Conservation (phyloP, 2,113 vertebrate genomes). For the Neogobius melanostomus region DNA sequence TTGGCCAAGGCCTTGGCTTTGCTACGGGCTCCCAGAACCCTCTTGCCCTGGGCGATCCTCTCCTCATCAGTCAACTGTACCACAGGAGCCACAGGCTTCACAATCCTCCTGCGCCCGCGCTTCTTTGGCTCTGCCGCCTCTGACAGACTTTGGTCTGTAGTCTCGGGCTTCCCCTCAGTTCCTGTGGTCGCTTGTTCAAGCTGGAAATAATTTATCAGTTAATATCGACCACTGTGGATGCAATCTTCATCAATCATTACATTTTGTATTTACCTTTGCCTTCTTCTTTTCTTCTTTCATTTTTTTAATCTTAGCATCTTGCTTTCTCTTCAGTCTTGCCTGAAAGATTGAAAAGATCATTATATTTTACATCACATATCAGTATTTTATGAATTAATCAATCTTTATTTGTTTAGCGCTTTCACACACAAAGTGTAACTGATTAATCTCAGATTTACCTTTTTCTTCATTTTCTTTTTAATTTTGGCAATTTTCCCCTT, state of each 20-base stretch:
- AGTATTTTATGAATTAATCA: not conserved
- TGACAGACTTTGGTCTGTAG: constrained; percentile 16
- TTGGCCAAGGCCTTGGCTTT: constrained; percentile 84
- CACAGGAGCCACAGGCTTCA: constrained; percentile 36
- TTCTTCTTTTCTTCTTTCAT: constrained; percentile 83
- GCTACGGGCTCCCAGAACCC: constrained; percentile 74
- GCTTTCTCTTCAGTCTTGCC: constrained; percentile 88
- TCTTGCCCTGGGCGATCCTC: constrained; percentile 65
- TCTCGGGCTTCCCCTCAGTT: constrained; percentile 38
- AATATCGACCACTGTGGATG: not conserved
- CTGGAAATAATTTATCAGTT: constrained; percentile 46
- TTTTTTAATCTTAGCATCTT: constrained; percentile 84
- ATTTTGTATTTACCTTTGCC: constrained; percentile 75
- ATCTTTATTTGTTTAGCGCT: too few species aligned
- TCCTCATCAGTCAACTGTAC: constrained; percentile 61
- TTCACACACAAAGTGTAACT: not conserved
- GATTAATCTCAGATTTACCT: constrained; percentile 67
- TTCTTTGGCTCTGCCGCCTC: constrained; percentile 63
- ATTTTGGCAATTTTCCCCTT: constrained; percentile 89
- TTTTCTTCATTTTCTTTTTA: constrained; percentile 94
- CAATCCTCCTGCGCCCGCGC: constrained; percentile 68
- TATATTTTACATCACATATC: constrained; percentile 23
- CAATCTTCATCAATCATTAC: not conserved
- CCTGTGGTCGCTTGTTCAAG: constrained; percentile 70
- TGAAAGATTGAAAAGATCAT: constrained; percentile 50